A percentile compares a stretch with the other conserved stretches of the same genome.
phyloP scores from a whole-genome alignment of 2,797 vertebrate genomes.

The Cryptoprocta ferox region DNA sequence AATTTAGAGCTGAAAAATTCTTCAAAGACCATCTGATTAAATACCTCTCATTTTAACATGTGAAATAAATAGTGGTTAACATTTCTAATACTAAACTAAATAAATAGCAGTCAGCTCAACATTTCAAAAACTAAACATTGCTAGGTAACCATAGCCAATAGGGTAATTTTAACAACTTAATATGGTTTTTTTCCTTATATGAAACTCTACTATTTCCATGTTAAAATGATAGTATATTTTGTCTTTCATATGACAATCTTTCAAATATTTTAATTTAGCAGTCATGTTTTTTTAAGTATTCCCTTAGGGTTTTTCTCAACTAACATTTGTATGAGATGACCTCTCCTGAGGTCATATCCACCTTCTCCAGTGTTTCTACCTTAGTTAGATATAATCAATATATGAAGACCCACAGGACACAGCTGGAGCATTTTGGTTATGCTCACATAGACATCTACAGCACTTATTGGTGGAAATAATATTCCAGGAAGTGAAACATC shows the following conservation, averaged over 20 bases:
- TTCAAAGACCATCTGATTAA: background rate
- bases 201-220: background rate
- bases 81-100: no score
- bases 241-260: background rate
- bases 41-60: background rate
- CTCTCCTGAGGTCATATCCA: background rate
- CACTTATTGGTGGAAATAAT: background rate
- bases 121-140: background rate
- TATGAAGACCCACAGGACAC: background rate
- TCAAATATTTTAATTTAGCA: background rate
- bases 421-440: background rate
- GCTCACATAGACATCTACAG: background rate
- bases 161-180: background rate
- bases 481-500: conserved; percentile 6
- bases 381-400: background rate
- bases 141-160: background rate
- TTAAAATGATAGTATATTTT: background rate
- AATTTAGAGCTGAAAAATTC: background rate
- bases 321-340: background rate
- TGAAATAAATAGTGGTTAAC: background rate
- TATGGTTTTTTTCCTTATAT: background rate
- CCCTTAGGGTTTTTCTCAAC: background rate
- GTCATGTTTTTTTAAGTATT: background rate
- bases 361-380: background rate
- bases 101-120: background rate